Evolutionary conservation across 2,797 vertebrate genomes (phyloP).

Genomic region (Dermochelys coriacea): DNA sequence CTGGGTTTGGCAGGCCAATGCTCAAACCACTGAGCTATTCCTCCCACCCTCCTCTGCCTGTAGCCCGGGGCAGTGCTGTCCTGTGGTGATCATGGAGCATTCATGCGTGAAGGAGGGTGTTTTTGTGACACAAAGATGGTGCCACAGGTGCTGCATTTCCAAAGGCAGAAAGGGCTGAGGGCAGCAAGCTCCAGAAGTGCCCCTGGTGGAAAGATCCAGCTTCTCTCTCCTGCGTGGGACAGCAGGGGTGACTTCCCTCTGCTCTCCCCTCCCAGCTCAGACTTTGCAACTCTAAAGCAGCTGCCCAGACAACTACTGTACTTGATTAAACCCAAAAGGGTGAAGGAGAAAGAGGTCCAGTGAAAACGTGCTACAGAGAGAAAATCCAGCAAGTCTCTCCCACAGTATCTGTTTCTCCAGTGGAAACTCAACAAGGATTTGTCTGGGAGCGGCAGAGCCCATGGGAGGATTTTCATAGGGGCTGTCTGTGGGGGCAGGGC

Average conservation of each 20-base stretch:
- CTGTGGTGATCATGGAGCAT: not conserved
- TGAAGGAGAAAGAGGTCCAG: constrained; percentile 60
- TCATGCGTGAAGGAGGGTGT: not conserved
- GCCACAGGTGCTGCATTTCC: not conserved
- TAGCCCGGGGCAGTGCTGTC: not conserved
- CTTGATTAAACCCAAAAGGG: not conserved
- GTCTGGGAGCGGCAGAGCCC: constrained; percentile 52
- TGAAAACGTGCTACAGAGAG: not conserved
- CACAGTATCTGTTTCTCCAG: not conserved
- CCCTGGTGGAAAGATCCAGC: not conserved
- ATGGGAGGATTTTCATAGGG: not conserved
- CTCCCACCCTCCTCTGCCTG: not conserved
- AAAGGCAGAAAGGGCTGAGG: not conserved
- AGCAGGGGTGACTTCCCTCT: fast-evolving
- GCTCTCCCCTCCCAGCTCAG: not conserved
- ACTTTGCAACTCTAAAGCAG: fast-evolving
- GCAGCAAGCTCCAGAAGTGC: not conserved
- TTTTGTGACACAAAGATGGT: not conserved
- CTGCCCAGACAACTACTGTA: not conserved
- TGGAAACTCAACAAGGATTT: constrained; percentile 37
- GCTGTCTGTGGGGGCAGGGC: not conserved
- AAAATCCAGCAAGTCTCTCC: not conserved
- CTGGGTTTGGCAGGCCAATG: no score
- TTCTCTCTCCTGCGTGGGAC: not conserved
- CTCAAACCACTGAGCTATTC: no score